Percentiles rank a stretch among this genome's conserved stretches.
Evolutionary conservation across 2,888 invertebrate genomes (phyloP).

Genomic region (Nomada ruficornis): DNA sequence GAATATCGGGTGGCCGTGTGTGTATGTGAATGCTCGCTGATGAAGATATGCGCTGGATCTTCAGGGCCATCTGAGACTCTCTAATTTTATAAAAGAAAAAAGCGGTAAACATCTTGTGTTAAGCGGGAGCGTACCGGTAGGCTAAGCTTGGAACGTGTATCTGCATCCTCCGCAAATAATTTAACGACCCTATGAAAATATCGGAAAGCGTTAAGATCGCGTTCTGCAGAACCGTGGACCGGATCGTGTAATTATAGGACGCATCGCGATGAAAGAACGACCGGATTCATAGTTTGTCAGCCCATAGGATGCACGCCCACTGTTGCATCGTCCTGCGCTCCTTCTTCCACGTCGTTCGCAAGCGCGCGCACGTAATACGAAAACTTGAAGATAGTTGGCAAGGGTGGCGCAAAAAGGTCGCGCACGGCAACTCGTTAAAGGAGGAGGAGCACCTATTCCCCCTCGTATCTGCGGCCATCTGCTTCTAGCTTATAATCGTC

Average conservation of each 20-base stretch:
- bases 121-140: no score
- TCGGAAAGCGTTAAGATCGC: slow-evolving; percentile 65
- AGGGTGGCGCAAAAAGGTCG: slow-evolving; percentile 57
- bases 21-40: no score
- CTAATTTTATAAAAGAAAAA: no score
- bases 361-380: slow-evolving; percentile 35
- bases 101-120: no score
- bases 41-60: no score
- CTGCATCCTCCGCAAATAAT: no score
- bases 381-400: slow-evolving; percentile 33
- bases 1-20: neutral
- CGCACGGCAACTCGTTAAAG: slow-evolving; percentile 56
- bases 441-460: slow-evolving; percentile 33
- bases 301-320: slow-evolving; percentile 71
- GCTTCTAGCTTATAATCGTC: slow-evolving; percentile 62
- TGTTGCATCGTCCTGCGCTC: slow-evolving; percentile 44
- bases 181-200: slow-evolving; percentile 33
- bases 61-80: no score
- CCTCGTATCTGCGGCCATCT: slow-evolving; percentile 36
- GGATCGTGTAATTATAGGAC: slow-evolving; percentile 68
- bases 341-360: slow-evolving; percentile 27
- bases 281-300: slow-evolving; percentile 70
- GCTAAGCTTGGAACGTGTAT: no score
- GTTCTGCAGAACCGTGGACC: slow-evolving; percentile 61
- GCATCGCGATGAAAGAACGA: slow-evolving; percentile 53